Evolutionary conservation across 2,888 invertebrate species (phyloP).

Genomic region (Athalia cordata): DNA sequence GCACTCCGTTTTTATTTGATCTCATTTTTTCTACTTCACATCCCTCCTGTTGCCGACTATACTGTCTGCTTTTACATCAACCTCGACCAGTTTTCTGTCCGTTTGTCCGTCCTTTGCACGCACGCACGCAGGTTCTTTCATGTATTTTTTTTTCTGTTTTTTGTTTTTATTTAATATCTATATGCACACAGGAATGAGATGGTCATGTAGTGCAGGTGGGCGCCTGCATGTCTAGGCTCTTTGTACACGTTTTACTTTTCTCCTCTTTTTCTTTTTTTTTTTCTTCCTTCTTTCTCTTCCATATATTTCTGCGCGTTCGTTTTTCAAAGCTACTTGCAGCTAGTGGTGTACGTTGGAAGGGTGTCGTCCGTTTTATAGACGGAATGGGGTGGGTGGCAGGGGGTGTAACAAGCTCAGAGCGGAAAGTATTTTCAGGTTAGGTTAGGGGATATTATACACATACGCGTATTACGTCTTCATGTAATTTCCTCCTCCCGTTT

Average conservation of each 20-base stretch:
- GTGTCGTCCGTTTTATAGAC: background rate
- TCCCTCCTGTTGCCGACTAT: no score
- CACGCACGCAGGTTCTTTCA: background rate
- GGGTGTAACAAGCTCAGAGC: no score
- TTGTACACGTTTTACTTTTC: background rate
- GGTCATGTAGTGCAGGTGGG: background rate
- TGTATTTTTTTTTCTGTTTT: background rate
- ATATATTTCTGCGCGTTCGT: background rate
- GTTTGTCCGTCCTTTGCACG: background rate
- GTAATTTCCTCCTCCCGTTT: background rate
- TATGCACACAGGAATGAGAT: background rate
- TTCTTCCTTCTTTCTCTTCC: constrained; percentile 28
- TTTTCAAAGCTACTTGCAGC: constrained; percentile 9
- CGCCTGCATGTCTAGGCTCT: constrained; percentile 5
- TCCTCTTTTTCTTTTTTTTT: background rate
- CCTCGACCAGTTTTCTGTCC: background rate
- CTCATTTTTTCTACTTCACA: background rate
- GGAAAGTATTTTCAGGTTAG: no score
- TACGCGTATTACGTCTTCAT: no score
- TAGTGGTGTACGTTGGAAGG: no score
- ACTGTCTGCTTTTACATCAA: no score
- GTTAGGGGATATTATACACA: no score
- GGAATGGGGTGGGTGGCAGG: no score
- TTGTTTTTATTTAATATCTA: background rate
- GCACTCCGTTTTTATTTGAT: constrained; percentile 1